Base-by-base conservation (phyloP, 1,140 invertebrate genomes). In the Helicoverpa zea region DNA sequence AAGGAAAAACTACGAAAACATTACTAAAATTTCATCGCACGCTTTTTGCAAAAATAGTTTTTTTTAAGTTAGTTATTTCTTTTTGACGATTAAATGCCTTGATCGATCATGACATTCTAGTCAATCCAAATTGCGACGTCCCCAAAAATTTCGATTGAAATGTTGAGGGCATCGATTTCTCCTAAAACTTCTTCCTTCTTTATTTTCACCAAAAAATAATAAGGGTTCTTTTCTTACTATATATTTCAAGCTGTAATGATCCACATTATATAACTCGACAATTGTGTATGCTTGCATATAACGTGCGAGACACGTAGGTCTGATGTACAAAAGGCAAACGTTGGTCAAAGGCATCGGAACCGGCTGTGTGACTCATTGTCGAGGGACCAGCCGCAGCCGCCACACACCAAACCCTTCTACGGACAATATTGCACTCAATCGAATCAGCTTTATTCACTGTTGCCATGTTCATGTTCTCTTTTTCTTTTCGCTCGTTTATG, bases 361-460 rank as follows among this genome's bases (percentile, higher is more conserved):
- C 86, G 86, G 87, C 85, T 84, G 79, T 66, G 74, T 90, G 89
- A 90, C 58, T 90, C 89, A 90, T 86, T 89, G 82, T 84, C 77
- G 73, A 54, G 30, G 35, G 64, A 79, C 72, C 63, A 63, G 18
- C 64, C 43, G 77, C 47, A 66, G 79, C 58, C 83, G 75, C 81
- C 18, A 66, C 29, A 49, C 52, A 23, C 47, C 49, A 68, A 61
- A 84, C 58, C 82, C 78, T 83, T 77, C 59, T 77, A 54, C 51
- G 61, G 61, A 64, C 18, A 54, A 54, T 77, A 77, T 77, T 77
- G 75, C 75, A 77, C 75, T 64, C 47, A 35, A 77, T 66, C 51
- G 56, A 59, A 75, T 16, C 56, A 59, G 11, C 35, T 64, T 66
- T 66, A 64, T 66, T 77, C 68, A 10, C 68, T 72, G 49, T 52